phyloP scores from a whole-genome alignment of 1,140 invertebrate genomes.

The Drosophila nikananu region DNA sequence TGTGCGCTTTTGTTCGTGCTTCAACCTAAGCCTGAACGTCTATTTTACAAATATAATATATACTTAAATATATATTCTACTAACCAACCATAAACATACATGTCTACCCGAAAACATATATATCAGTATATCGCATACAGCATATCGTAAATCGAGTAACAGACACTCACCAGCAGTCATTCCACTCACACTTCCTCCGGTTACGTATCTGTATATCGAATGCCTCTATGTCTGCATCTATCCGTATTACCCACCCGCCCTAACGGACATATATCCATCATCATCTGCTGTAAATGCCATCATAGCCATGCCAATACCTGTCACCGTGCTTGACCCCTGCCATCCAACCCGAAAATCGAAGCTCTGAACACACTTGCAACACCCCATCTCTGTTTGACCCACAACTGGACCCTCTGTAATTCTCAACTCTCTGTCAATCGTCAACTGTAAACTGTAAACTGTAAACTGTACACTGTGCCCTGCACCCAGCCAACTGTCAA shows the following conservation, averaged over 20 bases:
- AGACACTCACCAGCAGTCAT: slow-evolving; percentile 17
- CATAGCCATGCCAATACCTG: neutral
- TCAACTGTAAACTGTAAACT: slow-evolving; percentile 1
- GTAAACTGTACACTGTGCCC: neutral
- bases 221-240: slow-evolving; percentile 32
- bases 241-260: slow-evolving; percentile 5
- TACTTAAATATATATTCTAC: slow-evolving; percentile 22
- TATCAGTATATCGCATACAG: slow-evolving; percentile 6
- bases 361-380: neutral
- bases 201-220: slow-evolving; percentile 24
- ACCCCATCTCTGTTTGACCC: slow-evolving; percentile 9
- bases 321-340: slow-evolving; percentile 25
- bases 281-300: slow-evolving; percentile 30
- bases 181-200: neutral
- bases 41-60: slow-evolving; percentile 49
- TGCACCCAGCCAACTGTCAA: neutral
- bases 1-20: slow-evolving; percentile 77
- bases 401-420: slow-evolving; percentile 8
- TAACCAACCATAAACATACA: slow-evolving; percentile 23
- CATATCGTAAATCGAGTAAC: slow-evolving; percentile 11
- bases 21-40: slow-evolving; percentile 61
- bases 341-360: slow-evolving; percentile 13
- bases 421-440: slow-evolving; percentile 13
- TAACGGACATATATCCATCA: slow-evolving; percentile 5
- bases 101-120: slow-evolving; percentile 20